Evolutionary conservation across 2,797 vertebrate genomes (phyloP), one percentile per base, ranked within the genome.

Genomic region (Rhinella marina): DNA sequence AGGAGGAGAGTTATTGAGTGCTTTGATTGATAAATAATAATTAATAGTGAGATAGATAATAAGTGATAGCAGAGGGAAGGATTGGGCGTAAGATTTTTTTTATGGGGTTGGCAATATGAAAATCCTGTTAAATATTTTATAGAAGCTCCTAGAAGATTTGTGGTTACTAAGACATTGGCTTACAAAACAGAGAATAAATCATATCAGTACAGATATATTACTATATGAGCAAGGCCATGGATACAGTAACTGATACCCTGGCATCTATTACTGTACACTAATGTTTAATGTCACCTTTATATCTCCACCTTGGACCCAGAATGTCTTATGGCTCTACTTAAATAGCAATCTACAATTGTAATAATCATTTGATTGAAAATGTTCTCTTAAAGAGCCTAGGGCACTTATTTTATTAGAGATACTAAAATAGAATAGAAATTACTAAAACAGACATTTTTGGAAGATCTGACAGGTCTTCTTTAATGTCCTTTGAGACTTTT

Each of bases 61-160:
- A 70, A 52, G 10, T 72, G 29, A 76, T 57, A 78, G n/a, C 9
- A 56, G 48, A 29, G 59, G 52, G 2, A 16, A 61, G 11, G 19
- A 86, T 21, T 29, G n/a, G 23, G 32, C 48, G 77, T 64, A 76
- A 73, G 27, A 27, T 56, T 73, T 75, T 73, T 75, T 41, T 83
- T 19, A 84, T 61, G 23, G 52, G 19, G 79, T 64, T 64, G 79
- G 48, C 73, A 77, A 7, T 64, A 62, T 64, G 9, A 81, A 66
- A 48, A 81, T 16, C 14, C 48, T n/a, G 25, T n/a, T 25, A 77
- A 52, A 77, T 77, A 23, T 52, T 73, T 64, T 64, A 81, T 81
- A 25, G 61, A n/a, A 50, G 41, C 61, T 81, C 21, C 19, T 64
- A 11, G 54, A 80, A 59, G 54, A 56, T 48, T 48, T 81, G 80